Percentiles rank a stretch among this genome's conserved stretches.
Evolutionary conservation across 1,140 invertebrate genomes (phyloP).

Genomic region (Caenorhabditis remanei): DNA sequence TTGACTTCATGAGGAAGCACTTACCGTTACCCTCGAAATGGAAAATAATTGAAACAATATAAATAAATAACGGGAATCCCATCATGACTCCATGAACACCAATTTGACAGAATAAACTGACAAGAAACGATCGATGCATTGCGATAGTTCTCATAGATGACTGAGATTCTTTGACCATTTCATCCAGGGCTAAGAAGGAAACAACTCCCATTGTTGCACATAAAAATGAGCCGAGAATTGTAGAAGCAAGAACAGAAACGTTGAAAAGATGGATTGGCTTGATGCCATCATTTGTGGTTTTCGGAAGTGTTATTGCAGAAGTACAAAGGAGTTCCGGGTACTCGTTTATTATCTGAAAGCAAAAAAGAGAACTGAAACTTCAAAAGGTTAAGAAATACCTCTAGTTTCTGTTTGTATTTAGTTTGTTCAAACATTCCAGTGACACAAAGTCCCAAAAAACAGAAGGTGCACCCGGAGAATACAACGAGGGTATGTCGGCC

Average conservation of each 20-base stretch:
- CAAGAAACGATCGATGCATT: background rate
- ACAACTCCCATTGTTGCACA: background rate
- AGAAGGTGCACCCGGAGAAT: background rate
- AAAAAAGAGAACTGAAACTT: background rate
- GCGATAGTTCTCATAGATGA: background rate
- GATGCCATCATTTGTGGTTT: background rate
- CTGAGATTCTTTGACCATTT: background rate
- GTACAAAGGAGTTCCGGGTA: background rate
- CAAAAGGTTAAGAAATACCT: background rate
- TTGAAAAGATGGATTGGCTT: constrained; percentile 5
- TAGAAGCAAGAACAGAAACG: background rate
- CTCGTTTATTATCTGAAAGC: background rate
- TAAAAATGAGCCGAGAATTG: background rate
- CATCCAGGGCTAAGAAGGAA: background rate
- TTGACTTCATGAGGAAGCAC: background rate
- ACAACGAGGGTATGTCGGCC: background rate
- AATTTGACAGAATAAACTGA: constrained; percentile 28
- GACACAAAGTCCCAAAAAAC: background rate
- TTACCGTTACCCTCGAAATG: background rate
- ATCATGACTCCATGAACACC: constrained; percentile 11
- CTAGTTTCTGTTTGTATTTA: background rate
- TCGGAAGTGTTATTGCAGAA: constrained; percentile 2
- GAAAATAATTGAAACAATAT: constrained; percentile 4
- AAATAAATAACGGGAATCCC: constrained; percentile 1
- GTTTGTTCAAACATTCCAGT: constrained; percentile 20